Base-by-base conservation (phyloP, 2,113 vertebrate species). In the Bostrychus sinensis region DNA sequence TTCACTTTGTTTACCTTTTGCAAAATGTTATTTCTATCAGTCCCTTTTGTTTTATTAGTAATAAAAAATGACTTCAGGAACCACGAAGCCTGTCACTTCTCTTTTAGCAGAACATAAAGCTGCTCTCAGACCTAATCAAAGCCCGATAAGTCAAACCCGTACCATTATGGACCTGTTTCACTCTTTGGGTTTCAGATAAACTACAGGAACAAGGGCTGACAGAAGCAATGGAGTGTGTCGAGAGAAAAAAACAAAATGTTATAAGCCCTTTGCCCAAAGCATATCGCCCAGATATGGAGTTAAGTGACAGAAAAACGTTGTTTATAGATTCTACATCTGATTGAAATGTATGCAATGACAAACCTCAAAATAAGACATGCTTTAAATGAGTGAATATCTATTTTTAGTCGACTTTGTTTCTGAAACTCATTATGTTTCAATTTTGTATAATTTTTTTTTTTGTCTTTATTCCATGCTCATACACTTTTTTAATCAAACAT, bases 111-210 rank as follows among this genome's bases (percentile, higher is more conserved):
- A 43, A 55, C 34, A 37, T 72, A 39, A 51, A 62, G 67, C n/a
- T 60, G 78, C 69, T 54, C 70, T 79, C 62, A 77, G 70, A 82
- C 56, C 71, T 69, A 78, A 88, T 87, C 62, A 80, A 78, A 82
- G 41, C 38, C 78, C 42, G 77, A 75, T 78, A 71, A 67, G 72
- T 70, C 73, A 57, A 70, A 46, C 45, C 79, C 64, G 75, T 68
- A 66, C 63, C 73, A 79, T 76, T 82, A 80, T 36, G 43, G 72
- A 16, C 14, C 32, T 13, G 58, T 77, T 81, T 79, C 85, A 75
- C 68, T 75, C 48, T 57, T 85, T 48, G 68, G 22, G n/a, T 73
- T 81, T 43, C 5, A 12, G 2, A 84, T 68, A 43, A 89, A 71
- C 54, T 81, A 66, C 12, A 3, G 11, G 55, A 77, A 63, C 19